Evolutionary conservation across 2,888 invertebrate species (phyloP).

Genomic region (Mimas tiliae): DNA sequence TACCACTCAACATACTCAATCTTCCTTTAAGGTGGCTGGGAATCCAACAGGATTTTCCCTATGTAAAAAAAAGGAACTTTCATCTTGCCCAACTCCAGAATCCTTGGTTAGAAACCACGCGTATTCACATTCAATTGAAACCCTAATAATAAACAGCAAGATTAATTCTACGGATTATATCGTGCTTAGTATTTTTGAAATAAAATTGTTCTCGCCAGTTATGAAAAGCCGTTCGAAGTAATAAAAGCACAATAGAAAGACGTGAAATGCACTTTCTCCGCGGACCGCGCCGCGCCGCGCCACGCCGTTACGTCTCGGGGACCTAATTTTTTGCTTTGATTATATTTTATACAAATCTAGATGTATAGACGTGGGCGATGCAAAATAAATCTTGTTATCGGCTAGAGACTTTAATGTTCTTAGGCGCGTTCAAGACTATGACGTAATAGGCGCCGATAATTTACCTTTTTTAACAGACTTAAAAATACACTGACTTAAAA

Average conservation of each 20-base stretch:
- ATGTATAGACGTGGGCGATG: neutral
- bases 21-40: no score
- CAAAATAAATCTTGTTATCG: neutral
- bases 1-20: no score
- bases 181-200: neutral
- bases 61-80: no score
- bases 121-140: neutral
- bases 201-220: constrained; percentile 4
- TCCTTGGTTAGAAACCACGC: neutral
- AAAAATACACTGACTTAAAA: no score
- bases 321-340: constrained; percentile 20
- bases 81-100: no score
- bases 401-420: neutral
- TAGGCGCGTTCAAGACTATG: no score
- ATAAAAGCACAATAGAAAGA: constrained; percentile 35
- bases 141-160: neutral
- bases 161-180: neutral
- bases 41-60: no score
- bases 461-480: no score
- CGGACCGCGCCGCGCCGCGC: constrained; percentile 28
- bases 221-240: constrained; percentile 39
- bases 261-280: constrained; percentile 29
- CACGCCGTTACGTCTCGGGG: constrained; percentile 30
- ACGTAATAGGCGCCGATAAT: no score
- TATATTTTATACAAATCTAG: neutral